Evolutionary conservation across 2,888 invertebrate genomes (phyloP).

Genomic region (Zaprionus obscuricornis): DNA sequence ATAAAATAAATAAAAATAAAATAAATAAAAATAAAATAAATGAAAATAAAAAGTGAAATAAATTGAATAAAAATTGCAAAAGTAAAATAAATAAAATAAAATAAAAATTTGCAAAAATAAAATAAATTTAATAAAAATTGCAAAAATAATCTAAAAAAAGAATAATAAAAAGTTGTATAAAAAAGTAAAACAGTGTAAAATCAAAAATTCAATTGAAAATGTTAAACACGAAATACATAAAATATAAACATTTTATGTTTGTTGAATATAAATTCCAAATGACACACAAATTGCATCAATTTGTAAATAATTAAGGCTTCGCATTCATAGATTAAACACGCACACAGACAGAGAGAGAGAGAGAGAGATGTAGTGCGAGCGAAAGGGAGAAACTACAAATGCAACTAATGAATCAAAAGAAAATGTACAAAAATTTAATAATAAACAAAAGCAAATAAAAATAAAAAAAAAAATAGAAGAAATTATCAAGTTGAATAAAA

Average conservation of each 20-base stretch:
- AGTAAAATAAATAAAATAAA: conserved; percentile 33
- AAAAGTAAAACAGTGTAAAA: conserved; percentile 8
- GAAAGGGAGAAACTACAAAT: no score
- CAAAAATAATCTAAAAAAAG: background rate
- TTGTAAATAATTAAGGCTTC: conserved; percentile 14
- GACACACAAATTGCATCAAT: conserved; percentile 6
- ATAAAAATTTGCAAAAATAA: background rate
- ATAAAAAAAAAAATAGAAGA: conserved; percentile 30
- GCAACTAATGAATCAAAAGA: conserved; percentile 37
- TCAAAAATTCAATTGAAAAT: background rate
- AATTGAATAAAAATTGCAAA: background rate
- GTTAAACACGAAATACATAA: conserved; percentile 12
- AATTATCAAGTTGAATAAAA: conserved; percentile 12
- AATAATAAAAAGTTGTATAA: background rate
- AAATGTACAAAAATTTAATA: conserved; percentile 21
- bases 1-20: conserved; percentile 17
- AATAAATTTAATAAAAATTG: background rate
- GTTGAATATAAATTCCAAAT: conserved; percentile 8
- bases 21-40: conserved; percentile 8
- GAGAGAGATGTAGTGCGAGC: background rate
- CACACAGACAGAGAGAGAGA: background rate
- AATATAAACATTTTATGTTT: no score
- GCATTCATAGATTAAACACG: background rate
- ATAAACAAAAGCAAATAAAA: conserved; percentile 27
- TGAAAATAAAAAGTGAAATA: background rate